Base-by-base conservation (phyloP, 2,888 invertebrate species). In the Stenotaenia linearis region DNA sequence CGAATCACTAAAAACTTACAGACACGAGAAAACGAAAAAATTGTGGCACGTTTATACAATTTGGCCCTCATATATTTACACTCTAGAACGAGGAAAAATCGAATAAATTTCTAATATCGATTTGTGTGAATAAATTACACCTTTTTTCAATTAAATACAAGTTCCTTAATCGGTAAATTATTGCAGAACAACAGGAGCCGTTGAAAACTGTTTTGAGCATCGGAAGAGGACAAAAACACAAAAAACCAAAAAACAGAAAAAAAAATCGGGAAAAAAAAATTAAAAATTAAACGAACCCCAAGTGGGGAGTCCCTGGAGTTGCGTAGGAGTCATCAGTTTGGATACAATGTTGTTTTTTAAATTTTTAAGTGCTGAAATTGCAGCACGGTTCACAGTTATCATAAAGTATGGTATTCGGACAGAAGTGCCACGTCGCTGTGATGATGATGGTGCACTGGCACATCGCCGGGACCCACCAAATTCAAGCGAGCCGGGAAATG, bases 381-480 rank as follows among this genome's bases (percentile, higher is more conserved):
- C 37, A 37, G 37, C 37, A 37, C 37, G 37, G 37, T 61, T 61
- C 32, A n/a, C 18, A 37, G 37, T 32, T 77, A 85, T 85, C 85
- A 85, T 84, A 85, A 85, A 79, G 83, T 83, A 82, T 84, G 84
- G 79, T 85, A 84, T 81, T 85, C 84, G 80, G 85, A 85, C 76
- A 85, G 84, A 23, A 85, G 82, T 25, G 78, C 77, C 79, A 78
- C 80, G 80, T 30, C 79, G 45, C 78, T 75, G 78, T 77, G 77
- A 75, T 78, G 75, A 32, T 77, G 75, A 77, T 80, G 78, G 32
- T 80, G 79, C 32, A 79, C 80, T 40, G 80, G 80, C 77, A 81
- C 25, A 9, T 80, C 80, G 32, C 78, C 80, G 77, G 77, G 61
- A 28, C 82, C 80, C 18, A 82, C 82, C 78, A 83, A 81, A 10